A percentile compares a stretch with the other conserved stretches of the same genome.
These are phyloP conservation scores for Formica selysi DNA, from an alignment of 1,140 invertebrate genomes.

Conservation along the genomic window DNA sequence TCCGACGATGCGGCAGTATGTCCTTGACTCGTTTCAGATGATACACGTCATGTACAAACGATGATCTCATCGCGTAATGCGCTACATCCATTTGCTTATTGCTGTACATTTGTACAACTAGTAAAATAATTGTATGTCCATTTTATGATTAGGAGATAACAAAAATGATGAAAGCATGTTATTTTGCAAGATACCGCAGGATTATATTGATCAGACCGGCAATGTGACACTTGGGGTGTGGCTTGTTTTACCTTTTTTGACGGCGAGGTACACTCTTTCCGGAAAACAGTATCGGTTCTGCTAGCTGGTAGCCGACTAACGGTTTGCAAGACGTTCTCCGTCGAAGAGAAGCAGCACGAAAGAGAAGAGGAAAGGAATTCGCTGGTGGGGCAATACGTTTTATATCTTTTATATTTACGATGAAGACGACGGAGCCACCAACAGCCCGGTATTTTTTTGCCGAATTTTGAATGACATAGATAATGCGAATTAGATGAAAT, in stretches of 20 bases:
- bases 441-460: constrained; percentile 22
- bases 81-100: constrained; percentile 15
- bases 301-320: constrained; percentile 52
- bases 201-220: constrained; percentile 57
- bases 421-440: not conserved
- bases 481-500: not conserved
- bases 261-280: not conserved
- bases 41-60: not conserved
- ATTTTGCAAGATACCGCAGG: constrained; percentile 10
- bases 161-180: not conserved
- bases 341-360: constrained; percentile 1
- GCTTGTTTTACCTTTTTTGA: constrained; percentile 54
- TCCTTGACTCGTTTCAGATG: constrained; percentile 42
- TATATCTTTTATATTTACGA: not conserved
- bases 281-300: constrained; percentile 29
- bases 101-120: not conserved
- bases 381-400: constrained; percentile 49
- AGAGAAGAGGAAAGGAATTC: constrained; percentile 59
- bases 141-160: not conserved
- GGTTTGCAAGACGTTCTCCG: not conserved
- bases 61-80: constrained; percentile 45
- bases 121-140: not conserved
- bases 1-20: not conserved
- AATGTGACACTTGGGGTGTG: constrained; percentile 55
- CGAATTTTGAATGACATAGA: constrained; percentile 1